Base-by-base conservation (phyloP, 2,797 vertebrate species). In the Lacerta agilis region DNA sequence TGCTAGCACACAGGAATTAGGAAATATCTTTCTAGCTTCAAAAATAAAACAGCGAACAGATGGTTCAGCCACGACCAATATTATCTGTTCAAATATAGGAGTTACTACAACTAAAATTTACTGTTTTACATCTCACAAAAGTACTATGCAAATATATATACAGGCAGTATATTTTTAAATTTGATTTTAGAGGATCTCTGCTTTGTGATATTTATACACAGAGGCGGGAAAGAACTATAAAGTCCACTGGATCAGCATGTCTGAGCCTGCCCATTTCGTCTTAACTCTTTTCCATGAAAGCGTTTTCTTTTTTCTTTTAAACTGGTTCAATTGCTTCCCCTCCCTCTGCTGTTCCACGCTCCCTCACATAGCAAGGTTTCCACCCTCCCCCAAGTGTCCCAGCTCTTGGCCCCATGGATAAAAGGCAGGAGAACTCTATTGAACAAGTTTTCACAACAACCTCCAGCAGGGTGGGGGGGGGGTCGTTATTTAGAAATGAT, bases 391-490 rank as follows among this genome's bases (percentile, higher is more conserved):
- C 36, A 49, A 41, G 38, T 45, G 7, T 2, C 4, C 64, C 85
- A 83, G 80, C 38, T 43, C 11, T 75, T 77, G 71, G 10, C 33
- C 36, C 8, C 27, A 18, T 0, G 49, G 36, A 67, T 79, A 75
- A 38, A 90, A 78, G 76, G 90, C 89, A 90, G 66, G 87, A 90
- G n/a, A 49, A 80, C 75, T 66, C 85, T 86, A 86, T 78, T 86
- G 85, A 91, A 55, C 0, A 10, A 76, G 17, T 58, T 87, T 7
- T 61, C 78, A 49, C 6, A 78, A 89, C 36, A 33, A 33, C 88
- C 79, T 92, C 43, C 67, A 71, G 76, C 43, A 86, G 94, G 89
- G 86, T 85, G 73, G 84, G 15, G 91, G 73, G 89, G 89, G 2
- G 87, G n/a, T n/a, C n/a, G n/a, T 69, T 61, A 8, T 90, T 86